Conservation (phyloP, 2,888 invertebrate genomes). For the Plebejus anna region DNA sequence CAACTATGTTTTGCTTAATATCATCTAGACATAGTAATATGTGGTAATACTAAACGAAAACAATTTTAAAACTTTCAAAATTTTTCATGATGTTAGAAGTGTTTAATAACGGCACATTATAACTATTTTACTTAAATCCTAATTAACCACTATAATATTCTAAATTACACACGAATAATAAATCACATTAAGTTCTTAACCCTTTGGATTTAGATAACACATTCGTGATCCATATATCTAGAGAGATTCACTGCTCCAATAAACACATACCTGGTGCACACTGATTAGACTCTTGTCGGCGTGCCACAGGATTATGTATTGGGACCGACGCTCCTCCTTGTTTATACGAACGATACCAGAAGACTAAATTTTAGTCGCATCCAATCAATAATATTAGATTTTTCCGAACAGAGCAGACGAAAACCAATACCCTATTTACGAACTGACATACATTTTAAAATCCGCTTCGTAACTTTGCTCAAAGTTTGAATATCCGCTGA, state of each 20-base stretch:
- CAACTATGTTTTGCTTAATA: background rate
- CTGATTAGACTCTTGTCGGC: constrained; percentile 17
- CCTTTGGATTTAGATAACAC: background rate
- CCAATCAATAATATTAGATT: background rate
- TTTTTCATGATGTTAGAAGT: background rate
- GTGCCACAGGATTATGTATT: constrained; percentile 6
- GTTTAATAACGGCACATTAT: background rate
- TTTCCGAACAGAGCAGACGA: background rate
- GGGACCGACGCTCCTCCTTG: background rate
- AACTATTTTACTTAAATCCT: background rate
- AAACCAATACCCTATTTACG: background rate
- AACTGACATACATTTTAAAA: constrained; percentile 17
- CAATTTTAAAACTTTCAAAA: background rate
- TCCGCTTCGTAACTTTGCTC: background rate
- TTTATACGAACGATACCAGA: background rate
- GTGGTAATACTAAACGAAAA: background rate
- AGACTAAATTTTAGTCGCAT: background rate
- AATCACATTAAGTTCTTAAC: background rate
- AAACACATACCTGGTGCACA: constrained; percentile 13
- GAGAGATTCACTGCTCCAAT: constrained; percentile 9
- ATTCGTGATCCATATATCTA: background rate
- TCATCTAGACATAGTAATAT: background rate
- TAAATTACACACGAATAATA: background rate
- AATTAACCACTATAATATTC: background rate
- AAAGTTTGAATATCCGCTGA: constrained; percentile 22